Conservation (phyloP, 1,140 invertebrate genomes). For the Ceratina calcarata region DNA sequence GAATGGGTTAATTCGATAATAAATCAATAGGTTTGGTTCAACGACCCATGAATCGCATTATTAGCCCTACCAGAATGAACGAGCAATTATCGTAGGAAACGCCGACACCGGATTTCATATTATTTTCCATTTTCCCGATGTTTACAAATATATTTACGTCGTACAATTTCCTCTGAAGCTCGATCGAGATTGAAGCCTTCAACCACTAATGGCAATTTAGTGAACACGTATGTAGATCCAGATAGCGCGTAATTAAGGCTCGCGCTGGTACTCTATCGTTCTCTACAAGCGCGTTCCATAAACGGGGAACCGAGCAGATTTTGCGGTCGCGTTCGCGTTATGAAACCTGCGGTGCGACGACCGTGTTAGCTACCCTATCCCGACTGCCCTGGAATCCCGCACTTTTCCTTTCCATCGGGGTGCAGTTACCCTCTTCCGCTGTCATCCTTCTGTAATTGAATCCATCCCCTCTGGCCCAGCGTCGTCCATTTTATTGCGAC, state of each 20-base stretch:
- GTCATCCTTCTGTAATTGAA: neutral
- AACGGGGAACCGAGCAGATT: conserved; percentile 52
- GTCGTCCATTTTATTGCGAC: too few relatives aligned
- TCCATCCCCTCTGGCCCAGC: neutral
- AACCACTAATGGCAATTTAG: conserved; percentile 61
- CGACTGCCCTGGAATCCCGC: neutral
- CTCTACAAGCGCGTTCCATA: conserved; percentile 18
- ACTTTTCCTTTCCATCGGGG: neutral
- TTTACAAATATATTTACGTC: neutral
- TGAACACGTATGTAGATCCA: conserved; percentile 46
- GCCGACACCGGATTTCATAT: neutral
- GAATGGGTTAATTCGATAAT: conserved; percentile 23
- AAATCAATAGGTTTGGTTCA: neutral
- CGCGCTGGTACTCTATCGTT: conserved; percentile 32
- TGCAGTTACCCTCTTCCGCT: neutral
- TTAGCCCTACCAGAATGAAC: neutral
- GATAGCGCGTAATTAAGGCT: conserved; percentile 60
- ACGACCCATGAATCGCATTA: conserved; percentile 11
- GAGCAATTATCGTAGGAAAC: neutral
- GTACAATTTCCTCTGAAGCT: neutral
- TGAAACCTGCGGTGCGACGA: conserved; percentile 18
- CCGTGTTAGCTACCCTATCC: conserved; percentile 39
- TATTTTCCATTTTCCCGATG: neutral
- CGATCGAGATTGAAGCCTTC: neutral
- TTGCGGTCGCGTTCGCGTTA: conserved; percentile 35